A percentile compares a stretch with the other conserved stretches of the same genome.
phyloP scores from a whole-genome alignment of 2,888 invertebrate genomes.

The Lacanobia oleracea region DNA sequence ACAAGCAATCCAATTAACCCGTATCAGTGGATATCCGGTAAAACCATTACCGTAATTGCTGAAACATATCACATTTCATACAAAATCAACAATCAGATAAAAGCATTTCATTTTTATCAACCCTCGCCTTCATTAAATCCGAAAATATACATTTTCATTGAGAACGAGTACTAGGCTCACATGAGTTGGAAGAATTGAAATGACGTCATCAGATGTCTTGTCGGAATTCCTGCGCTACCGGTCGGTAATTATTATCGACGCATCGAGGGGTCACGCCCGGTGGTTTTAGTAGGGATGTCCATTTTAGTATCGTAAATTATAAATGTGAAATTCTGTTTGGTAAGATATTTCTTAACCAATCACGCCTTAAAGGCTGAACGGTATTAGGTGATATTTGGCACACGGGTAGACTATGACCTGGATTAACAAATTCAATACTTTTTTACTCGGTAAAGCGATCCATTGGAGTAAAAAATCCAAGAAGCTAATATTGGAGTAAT shows the following conservation, averaged over 20 bases:
- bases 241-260: conserved; percentile 62
- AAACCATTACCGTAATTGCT: conserved; percentile 40
- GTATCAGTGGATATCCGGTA: background rate
- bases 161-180: conserved; percentile 5
- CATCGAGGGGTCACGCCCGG: conserved; percentile 53
- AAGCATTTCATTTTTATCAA: conserved; percentile 38
- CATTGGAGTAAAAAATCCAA: no score
- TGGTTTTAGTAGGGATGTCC: conserved; percentile 50
- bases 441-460: no score
- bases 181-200: conserved; percentile 39
- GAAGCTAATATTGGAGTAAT: no score
- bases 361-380: no score
- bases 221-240: conserved; percentile 43
- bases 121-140: conserved; percentile 11
- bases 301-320: conserved; percentile 3
- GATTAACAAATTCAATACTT: no score
- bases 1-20: background rate
- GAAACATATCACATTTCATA: conserved; percentile 23
- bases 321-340: background rate
- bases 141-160: conserved; percentile 15
- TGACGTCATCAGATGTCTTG: conserved; percentile 50
- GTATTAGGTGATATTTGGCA: no score
- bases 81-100: conserved; percentile 34
- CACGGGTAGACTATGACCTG: no score
- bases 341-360: background rate